A percentile compares a stretch with the other conserved stretches of the same genome.
phyloP scores from a whole-genome alignment of 2,113 vertebrate genomes.

The Deroptyus accipitrinus region DNA sequence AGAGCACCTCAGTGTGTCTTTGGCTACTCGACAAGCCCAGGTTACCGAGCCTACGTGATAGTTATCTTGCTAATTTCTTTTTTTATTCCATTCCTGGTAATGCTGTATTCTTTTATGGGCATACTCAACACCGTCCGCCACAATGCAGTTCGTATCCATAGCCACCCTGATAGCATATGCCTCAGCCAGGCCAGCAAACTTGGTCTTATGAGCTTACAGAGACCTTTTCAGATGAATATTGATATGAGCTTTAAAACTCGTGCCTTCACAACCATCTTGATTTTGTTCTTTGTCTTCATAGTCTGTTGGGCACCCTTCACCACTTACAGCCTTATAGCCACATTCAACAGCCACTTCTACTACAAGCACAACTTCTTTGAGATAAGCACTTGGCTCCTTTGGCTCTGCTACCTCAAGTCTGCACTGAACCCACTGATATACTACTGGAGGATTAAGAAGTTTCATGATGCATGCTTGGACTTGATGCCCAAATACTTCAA shows the following conservation, averaged over 20 bases:
- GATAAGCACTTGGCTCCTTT: constrained; percentile 96
- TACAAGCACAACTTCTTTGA: constrained; percentile 91
- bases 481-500: constrained; percentile 96
- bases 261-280: constrained; percentile 99
- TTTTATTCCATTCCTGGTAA: constrained; percentile 92
- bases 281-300: constrained; percentile 95
- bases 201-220: constrained; percentile 93
- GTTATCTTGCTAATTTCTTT: constrained; percentile 89
- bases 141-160: constrained; percentile 94
- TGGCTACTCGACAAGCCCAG: constrained; percentile 83
- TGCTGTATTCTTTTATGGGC: constrained; percentile 95
- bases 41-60: constrained; percentile 89
- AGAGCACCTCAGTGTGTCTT: constrained; percentile 96
- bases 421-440: constrained; percentile 98
- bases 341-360: constrained; percentile 91
- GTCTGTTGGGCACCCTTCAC: constrained; percentile 94
- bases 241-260: constrained; percentile 99
- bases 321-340: constrained; percentile 91
- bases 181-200: constrained; percentile 96
- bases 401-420: constrained; percentile 99
- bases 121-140: constrained; percentile 95
- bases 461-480: constrained; percentile 94
- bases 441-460: constrained; percentile 99
- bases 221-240: constrained; percentile 94
- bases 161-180: constrained; percentile 92